Percentiles rank a stretch among this genome's conserved stretches.
These are phyloP conservation scores for Butorides virescens DNA, from an alignment of 2,113 vertebrate species.

Conservation along the genomic window DNA sequence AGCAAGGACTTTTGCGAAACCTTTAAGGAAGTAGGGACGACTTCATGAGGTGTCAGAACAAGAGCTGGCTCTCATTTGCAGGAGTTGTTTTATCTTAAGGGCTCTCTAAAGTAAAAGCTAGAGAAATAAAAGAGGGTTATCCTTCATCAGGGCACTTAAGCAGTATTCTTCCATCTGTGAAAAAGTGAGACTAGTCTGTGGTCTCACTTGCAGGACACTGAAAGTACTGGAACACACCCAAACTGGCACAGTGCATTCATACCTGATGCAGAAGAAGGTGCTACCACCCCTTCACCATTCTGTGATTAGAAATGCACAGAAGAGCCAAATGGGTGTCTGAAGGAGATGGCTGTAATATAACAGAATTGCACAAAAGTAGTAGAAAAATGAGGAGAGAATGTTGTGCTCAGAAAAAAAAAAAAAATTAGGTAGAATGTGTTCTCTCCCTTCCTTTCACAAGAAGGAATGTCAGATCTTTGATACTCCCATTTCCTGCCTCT, in stretches of 20 bases:
- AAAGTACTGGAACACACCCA: not conserved
- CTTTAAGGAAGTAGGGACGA: not conserved
- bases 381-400: not conserved
- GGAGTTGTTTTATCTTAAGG: not conserved
- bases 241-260: not conserved
- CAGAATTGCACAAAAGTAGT: not conserved
- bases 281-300: not conserved
- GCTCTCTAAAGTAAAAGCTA: not conserved
- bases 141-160: not conserved
- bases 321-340: not conserved
- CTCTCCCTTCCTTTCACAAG: constrained; percentile 42
- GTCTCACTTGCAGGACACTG: not conserved
- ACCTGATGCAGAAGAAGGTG: not conserved
- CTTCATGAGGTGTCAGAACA: constrained; percentile 31
- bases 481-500: constrained; percentile 45
- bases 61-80: not conserved
- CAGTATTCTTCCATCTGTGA: not conserved
- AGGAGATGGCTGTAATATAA: not conserved
- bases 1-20: not conserved
- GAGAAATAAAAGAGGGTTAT: not conserved
- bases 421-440: not conserved
- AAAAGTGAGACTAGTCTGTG: not conserved
- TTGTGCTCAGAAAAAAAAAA: not conserved
- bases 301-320: not conserved
- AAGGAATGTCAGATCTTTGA: constrained; percentile 41